Evolutionary conservation across 2,888 invertebrate species (phyloP).

Genomic region (Watsonalla cultraria): DNA sequence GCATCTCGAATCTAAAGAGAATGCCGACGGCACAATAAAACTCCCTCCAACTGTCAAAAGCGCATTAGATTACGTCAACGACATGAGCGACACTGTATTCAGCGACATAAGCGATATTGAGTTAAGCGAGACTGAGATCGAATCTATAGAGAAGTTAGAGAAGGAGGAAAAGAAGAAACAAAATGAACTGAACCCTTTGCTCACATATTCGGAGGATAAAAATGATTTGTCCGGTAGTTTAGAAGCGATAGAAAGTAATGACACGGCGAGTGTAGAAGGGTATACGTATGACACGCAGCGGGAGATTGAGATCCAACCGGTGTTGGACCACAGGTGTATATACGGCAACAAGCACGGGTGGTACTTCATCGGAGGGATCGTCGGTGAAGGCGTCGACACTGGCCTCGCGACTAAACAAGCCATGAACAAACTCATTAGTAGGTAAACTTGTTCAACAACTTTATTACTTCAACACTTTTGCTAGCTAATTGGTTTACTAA

Average conservation of each 20-base stretch:
- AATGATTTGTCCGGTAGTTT: constrained; percentile 29
- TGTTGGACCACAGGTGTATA: constrained; percentile 80
- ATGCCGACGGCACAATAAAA: constrained; percentile 49
- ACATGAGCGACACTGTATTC: constrained; percentile 81
- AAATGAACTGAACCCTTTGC: constrained; percentile 62
- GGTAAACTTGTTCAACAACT: constrained; percentile 78
- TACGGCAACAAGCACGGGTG: constrained; percentile 87
- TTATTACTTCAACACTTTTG: constrained; percentile 19
- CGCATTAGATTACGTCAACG: constrained; percentile 79
- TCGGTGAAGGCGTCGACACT: constrained; percentile 83
- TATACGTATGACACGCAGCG: constrained; percentile 65
- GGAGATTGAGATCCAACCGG: constrained; percentile 78
- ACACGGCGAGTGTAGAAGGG: constrained; percentile 49
- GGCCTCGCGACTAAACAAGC: constrained; percentile 84
- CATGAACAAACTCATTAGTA: constrained; percentile 88
- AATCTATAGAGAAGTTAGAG: constrained; percentile 77
- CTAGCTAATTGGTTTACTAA: too few species aligned
- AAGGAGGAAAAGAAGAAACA: constrained; percentile 67
- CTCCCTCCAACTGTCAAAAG: constrained; percentile 74
- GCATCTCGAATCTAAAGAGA: constrained; percentile 84
- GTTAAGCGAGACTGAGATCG: constrained; percentile 80
- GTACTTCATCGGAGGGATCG: constrained; percentile 90
- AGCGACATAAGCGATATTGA: constrained; percentile 82
- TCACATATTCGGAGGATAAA: constrained; percentile 54
- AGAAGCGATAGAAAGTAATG: constrained; percentile 41